phyloP scores from a whole-genome alignment of 2,113 vertebrate species.

The Elephantulus edwardii region DNA sequence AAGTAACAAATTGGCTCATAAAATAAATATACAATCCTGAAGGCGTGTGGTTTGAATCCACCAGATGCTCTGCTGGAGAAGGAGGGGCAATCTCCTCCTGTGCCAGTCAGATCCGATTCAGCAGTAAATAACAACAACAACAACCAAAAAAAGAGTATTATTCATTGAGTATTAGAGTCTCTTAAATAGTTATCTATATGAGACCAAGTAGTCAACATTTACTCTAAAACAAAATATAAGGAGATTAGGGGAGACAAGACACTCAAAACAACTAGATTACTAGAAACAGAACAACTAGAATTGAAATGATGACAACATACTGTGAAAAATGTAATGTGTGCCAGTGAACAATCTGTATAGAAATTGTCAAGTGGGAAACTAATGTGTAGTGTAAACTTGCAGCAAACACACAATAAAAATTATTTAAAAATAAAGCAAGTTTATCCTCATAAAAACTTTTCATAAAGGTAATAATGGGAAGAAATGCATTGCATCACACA shows the following conservation, averaged over 20 bases:
- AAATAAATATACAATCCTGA: too few relatives aligned
- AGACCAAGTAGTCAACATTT: not conserved
- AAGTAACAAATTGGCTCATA: not conserved
- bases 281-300: not conserved
- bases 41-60: too few relatives aligned
- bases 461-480: slow-evolving; percentile 30
- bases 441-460: not conserved
- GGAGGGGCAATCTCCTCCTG: too few relatives aligned
- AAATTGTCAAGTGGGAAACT: not conserved
- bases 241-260: not conserved
- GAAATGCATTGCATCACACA: not conserved
- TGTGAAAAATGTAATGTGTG: not conserved
- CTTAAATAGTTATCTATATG: not conserved
- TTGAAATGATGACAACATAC: not conserved
- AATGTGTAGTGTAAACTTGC: not conserved
- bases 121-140: too few relatives aligned
- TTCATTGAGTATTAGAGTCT: not conserved
- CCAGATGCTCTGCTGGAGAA: too few relatives aligned
- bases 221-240: not conserved
- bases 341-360: not conserved
- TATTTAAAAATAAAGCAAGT: not conserved
- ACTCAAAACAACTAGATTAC: not conserved
- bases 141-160: not conserved
- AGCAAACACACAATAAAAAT: not conserved
- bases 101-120: too few relatives aligned